Conservation (phyloP, 2,888 invertebrate genomes). For the Abscondita cerata region DNA sequence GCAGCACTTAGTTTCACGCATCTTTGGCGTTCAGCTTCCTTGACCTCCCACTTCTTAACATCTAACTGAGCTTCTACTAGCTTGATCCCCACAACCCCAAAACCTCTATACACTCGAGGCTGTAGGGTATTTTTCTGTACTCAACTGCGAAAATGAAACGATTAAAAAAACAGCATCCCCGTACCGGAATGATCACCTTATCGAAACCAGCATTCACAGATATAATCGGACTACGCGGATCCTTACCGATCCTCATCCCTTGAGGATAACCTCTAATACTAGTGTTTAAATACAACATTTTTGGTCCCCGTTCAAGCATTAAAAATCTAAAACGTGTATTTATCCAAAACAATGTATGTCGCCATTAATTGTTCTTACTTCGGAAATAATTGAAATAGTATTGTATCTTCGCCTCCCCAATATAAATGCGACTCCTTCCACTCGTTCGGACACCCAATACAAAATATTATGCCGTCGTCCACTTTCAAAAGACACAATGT, state of each 20-base stretch:
- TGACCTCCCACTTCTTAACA: constrained; percentile 87
- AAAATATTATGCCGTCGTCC: constrained; percentile 70
- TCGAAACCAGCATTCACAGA: constrained; percentile 79
- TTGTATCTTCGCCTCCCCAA: constrained; percentile 82
- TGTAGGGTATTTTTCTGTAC: constrained; percentile 72
- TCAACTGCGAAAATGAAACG: constrained; percentile 56
- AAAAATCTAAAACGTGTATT: constrained; percentile 12
- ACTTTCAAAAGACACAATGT: constrained; percentile 69
- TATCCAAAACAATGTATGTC: no score
- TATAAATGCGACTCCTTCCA: constrained; percentile 88
- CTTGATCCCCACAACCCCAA: constrained; percentile 87
- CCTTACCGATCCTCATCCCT: constrained; percentile 82
- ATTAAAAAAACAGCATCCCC: neutral
- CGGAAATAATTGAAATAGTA: constrained; percentile 78
- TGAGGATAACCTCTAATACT: constrained; percentile 83
- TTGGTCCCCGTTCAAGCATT: constrained; percentile 69
- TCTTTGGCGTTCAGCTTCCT: constrained; percentile 85
- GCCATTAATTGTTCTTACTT: no score
- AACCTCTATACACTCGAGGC: constrained; percentile 71
- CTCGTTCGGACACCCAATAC: constrained; percentile 78
- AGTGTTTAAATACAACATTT: constrained; percentile 85
- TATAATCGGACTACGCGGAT: constrained; percentile 79
- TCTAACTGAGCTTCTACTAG: constrained; percentile 82
- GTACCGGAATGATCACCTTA: constrained; percentile 51
- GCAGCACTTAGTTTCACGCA: constrained; percentile 83